These are phyloP conservation scores for Macrotus californicus DNA, from an alignment of 2,113 vertebrate genomes.

Conservation along the genomic window DNA sequence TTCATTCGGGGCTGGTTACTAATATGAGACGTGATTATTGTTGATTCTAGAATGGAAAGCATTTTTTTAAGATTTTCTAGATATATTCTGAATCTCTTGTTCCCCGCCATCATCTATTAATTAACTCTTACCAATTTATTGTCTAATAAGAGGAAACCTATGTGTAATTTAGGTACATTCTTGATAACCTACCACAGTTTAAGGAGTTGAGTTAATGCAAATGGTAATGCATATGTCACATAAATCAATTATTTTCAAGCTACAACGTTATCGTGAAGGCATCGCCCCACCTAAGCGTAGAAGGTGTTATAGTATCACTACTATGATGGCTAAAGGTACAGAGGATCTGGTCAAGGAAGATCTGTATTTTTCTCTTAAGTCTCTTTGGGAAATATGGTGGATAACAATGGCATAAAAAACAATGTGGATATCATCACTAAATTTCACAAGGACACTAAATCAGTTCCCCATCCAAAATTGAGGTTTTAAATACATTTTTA, in stretches of 20 bases:
- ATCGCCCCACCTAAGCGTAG: accelerated
- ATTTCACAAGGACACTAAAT: background rate
- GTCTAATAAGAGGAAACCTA: background rate
- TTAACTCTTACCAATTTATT: background rate
- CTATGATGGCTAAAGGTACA: background rate
- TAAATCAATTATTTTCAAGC: background rate
- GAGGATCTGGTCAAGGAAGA: background rate
- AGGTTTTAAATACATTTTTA: background rate
- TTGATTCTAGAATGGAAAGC: background rate
- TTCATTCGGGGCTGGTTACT: background rate
- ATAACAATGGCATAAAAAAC: no score
- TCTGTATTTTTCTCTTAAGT: background rate
- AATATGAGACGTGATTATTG: background rate
- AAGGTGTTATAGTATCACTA: background rate
- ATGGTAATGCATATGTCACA: background rate
- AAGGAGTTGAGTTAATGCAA: background rate
- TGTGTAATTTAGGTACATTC: background rate
- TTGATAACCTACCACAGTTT: background rate
- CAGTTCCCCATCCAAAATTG: background rate
- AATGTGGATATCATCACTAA: background rate
- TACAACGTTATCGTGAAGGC: background rate
- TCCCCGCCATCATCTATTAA: background rate
- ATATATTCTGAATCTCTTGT: background rate
- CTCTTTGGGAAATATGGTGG: background rate
- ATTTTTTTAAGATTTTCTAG: background rate